A percentile compares a stretch with the other conserved stretches of the same genome.
These are phyloP conservation scores for Gila orcuttii DNA, from an alignment of 2,113 vertebrate genomes.

Conservation along the genomic window DNA sequence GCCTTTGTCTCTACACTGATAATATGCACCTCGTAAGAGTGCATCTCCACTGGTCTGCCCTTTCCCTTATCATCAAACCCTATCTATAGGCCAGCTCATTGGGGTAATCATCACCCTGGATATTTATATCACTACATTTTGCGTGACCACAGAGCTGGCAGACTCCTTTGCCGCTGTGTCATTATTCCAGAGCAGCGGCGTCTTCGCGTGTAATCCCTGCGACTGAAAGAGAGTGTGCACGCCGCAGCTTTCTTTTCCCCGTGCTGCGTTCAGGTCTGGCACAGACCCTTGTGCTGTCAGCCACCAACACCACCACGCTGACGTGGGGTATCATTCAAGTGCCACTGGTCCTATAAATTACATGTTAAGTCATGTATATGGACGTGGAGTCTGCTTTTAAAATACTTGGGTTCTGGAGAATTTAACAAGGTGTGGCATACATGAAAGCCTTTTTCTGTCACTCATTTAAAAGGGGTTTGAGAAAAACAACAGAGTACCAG, in stretches of 20 bases:
- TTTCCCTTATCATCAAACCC: conserved; percentile 36
- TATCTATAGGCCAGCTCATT: conserved; percentile 24
- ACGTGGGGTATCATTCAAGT: conserved; percentile 53
- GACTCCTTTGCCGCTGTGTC: conserved; percentile 29
- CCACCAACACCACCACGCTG: conserved; percentile 31
- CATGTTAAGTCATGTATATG: conserved; percentile 61
- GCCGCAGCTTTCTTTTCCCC: conserved; percentile 15
- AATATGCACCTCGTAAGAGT: background rate
- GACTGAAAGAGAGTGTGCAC: too few relatives aligned
- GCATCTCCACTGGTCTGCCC: background rate
- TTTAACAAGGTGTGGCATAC: conserved; percentile 70
- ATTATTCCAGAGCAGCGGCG: conserved; percentile 51
- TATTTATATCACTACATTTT: conserved; percentile 44
- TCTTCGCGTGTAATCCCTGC: too few relatives aligned
- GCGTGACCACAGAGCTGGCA: conserved; percentile 44
- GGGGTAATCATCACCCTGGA: conserved; percentile 32
- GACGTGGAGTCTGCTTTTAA: conserved; percentile 63
- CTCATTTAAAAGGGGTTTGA: conserved; percentile 47
- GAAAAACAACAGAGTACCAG: conserved; percentile 56
- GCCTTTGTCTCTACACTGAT: conserved; percentile 12
- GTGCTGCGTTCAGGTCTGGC: conserved; percentile 34
- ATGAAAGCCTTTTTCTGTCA: conserved; percentile 58
- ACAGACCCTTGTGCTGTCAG: conserved; percentile 32
- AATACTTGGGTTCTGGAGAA: conserved; percentile 59
- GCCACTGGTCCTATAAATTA: conserved; percentile 68